Base-by-base conservation (phyloP, 1,140 invertebrate genomes). In the Nylanderia fulva region DNA sequence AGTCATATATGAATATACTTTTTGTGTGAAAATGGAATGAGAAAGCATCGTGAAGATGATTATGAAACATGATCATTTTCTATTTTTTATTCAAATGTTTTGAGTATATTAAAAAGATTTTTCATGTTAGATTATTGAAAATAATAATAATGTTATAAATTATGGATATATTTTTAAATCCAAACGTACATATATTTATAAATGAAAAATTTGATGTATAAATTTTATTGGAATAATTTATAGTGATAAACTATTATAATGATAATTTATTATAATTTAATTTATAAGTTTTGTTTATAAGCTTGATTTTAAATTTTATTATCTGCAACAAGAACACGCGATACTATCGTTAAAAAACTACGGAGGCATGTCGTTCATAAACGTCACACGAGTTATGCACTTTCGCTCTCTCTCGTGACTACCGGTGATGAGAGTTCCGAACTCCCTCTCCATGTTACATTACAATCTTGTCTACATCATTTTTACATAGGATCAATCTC, bases 331-430 rank as follows among this genome's bases (percentile, higher is more conserved):
- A 5, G 2, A 21, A 18, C 8, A 27, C 13, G 39, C 13, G 2
- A 52, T 29, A 42, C 7, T n/a, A n/a, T 58, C 33, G 9, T n/a
- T 48, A 58, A 45, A 7, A 45, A 7, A 58, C 6, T 36, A 45
- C 9, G 6, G 33, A 21, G 24, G 36, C n/a, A 29, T 27, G 56
- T 54, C 48, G 11, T 71, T 74, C 18, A 54, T 71, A 63, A 33
- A 15, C 39, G 24, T 66, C 52, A 54, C 52, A 13, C 64, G 71
- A 86, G 56, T 79, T 61, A 87, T 77, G 74, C 74, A 77, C 83
- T 85, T 86, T 88, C 86, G 85, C 87, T 85, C 85, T 77, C 80
- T 77, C 33, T 85, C 42, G 68, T 61, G 68, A 56, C 66, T 71
- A 68, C 79, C 64, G 69, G 27, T 64, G 54, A 71, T 71, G 63